phyloP scores from a whole-genome alignment of 2,113 vertebrate genomes.

The Calidris pugnax region DNA sequence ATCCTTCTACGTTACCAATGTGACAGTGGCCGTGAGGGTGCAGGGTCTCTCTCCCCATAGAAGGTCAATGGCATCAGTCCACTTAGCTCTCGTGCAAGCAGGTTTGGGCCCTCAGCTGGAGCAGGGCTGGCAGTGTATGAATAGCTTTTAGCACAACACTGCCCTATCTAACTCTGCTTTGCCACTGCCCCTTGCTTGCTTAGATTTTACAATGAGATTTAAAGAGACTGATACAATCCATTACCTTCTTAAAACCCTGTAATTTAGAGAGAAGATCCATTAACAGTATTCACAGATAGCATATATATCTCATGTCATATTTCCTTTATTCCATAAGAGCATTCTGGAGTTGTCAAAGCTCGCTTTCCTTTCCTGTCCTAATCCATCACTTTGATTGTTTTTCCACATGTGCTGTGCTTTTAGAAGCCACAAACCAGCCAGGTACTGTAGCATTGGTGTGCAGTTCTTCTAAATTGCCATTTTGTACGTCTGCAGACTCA shows the following conservation, averaged over 20 bases:
- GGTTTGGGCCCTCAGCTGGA: background rate
- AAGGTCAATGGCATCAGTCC: background rate
- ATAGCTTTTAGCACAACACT: background rate
- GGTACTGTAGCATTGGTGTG: conserved; percentile 83
- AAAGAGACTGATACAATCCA: background rate
- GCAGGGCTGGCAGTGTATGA: background rate
- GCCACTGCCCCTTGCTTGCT: background rate
- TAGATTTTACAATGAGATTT: background rate
- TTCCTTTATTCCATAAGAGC: conserved; percentile 56
- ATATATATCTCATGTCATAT: conserved; percentile 28
- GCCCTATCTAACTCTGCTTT: background rate
- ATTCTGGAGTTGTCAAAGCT: conserved; percentile 65
- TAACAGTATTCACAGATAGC: background rate
- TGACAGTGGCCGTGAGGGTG: background rate
- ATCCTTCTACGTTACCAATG: background rate
- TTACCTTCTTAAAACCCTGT: background rate
- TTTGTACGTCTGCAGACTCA: conserved; percentile 57
- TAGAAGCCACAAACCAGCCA: conserved; percentile 90
- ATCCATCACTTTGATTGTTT: conserved; percentile 80
- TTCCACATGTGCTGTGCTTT: conserved; percentile 82
- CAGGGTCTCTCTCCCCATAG: background rate
- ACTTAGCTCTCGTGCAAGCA: background rate
- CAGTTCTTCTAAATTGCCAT: conserved; percentile 47
- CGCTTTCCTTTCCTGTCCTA: conserved; percentile 71
- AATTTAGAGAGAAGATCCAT: conserved; percentile 14